Conservation (phyloP, 2,797 vertebrate species). For the Paramormyrops hopkinsi region DNA sequence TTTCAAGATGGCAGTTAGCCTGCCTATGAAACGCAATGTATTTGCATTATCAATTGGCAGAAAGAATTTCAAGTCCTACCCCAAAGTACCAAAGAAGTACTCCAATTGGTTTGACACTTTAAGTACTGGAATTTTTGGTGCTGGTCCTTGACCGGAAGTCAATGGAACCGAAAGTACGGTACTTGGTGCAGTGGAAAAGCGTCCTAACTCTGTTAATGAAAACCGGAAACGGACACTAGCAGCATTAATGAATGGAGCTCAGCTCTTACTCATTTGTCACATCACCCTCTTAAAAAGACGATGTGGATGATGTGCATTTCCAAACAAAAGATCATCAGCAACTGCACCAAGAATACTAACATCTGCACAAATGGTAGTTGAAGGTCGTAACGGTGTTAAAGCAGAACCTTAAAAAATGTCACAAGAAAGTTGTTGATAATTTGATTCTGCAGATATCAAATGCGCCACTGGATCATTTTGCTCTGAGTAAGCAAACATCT, state of each 20-base stretch:
- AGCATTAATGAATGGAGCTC: background rate
- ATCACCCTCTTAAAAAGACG: background rate
- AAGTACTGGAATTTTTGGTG: background rate
- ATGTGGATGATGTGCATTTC: background rate
- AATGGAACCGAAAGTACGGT: background rate
- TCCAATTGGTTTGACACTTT: background rate
- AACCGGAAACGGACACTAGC: background rate
- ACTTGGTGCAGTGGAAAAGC: background rate
- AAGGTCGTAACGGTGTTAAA: background rate
- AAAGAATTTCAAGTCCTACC: background rate
- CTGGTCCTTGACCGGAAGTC: background rate
- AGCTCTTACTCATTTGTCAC: background rate
- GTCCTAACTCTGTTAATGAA: background rate
- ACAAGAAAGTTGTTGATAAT: background rate
- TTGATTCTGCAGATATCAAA: background rate
- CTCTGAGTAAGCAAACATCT: background rate
- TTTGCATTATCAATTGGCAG: background rate
- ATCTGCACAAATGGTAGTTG: background rate
- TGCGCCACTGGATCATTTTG: background rate
- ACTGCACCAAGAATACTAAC: background rate
- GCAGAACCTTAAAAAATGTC: background rate
- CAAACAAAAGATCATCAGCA: background rate
- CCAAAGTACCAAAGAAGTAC: background rate
- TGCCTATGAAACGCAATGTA: no score
- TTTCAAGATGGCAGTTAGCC: background rate